A percentile compares a stretch with the other conserved stretches of the same genome.
Conservation (phyloP, 2,113 vertebrate species). For the Cololabis saira region DNA sequence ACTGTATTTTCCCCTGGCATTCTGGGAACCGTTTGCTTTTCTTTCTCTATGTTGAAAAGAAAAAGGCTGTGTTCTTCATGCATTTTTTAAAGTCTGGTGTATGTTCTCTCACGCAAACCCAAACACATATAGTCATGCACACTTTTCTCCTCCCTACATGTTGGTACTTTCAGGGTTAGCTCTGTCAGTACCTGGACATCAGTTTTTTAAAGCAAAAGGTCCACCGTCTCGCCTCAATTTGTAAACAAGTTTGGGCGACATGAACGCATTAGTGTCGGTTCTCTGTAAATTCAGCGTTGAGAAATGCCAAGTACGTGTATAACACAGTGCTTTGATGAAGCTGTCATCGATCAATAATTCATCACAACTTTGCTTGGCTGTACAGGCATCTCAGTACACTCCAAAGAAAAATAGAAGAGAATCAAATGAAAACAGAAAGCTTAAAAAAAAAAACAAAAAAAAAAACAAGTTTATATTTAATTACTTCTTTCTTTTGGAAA, state of each 20-base stretch:
- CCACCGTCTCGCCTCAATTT: constrained; percentile 81
- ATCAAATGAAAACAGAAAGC: constrained; percentile 69
- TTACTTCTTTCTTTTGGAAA: constrained; percentile 72
- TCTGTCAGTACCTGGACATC: constrained; percentile 78
- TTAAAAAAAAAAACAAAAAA: constrained; percentile 28
- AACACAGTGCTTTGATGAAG: constrained; percentile 76
- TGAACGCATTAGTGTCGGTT: constrained; percentile 85
- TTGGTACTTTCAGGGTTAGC: constrained; percentile 77
- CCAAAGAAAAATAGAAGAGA: constrained; percentile 66
- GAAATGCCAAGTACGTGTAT: constrained; percentile 82
- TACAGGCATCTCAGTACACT: constrained; percentile 77
- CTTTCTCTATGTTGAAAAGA: constrained; percentile 79
- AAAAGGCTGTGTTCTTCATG: constrained; percentile 85
- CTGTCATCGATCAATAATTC: constrained; percentile 84
- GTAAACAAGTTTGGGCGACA: constrained; percentile 84
- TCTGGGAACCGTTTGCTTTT: constrained; percentile 83
- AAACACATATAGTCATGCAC: constrained; percentile 46
- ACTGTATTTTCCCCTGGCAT: constrained; percentile 86
- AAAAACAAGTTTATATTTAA: constrained; percentile 70
- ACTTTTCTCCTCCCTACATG: constrained; percentile 36
- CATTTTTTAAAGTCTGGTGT: constrained; percentile 85
- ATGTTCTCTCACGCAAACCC: constrained; percentile 69
- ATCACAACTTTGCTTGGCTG: constrained; percentile 79
- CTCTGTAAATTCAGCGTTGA: constrained; percentile 80
- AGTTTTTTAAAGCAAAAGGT: constrained; percentile 70